Evolutionary conservation across 1,140 invertebrate species (phyloP).

Genomic region (Maniola jurtina): DNA sequence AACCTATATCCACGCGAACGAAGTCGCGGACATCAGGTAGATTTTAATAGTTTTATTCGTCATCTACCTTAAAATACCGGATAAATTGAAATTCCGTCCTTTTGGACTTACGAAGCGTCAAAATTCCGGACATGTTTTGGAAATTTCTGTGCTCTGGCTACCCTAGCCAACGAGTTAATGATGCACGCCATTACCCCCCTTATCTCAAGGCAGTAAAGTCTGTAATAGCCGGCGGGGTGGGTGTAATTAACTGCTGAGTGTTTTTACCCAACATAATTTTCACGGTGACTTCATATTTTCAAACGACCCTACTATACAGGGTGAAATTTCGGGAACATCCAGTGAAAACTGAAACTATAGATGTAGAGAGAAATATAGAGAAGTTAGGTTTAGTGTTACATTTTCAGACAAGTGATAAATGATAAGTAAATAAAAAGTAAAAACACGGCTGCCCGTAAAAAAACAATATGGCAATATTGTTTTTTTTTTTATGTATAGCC

Average conservation of each 20-base stretch:
- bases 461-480: too few relatives aligned
- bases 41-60: too few relatives aligned
- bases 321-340: background rate
- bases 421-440: too few relatives aligned
- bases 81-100: background rate
- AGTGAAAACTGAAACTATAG: background rate
- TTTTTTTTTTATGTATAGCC: too few relatives aligned
- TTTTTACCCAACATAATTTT: constrained; percentile 42
- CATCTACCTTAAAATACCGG: background rate
- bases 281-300: constrained; percentile 45
- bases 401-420: too few relatives aligned
- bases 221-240: constrained; percentile 12
- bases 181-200: constrained; percentile 11
- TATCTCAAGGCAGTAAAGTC: constrained; percentile 17
- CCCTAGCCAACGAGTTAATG: background rate
- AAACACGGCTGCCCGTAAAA: too few relatives aligned
- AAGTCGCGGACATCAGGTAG: too few relatives aligned
- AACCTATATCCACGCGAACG: too few relatives aligned
- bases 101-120: background rate
- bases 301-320: constrained; percentile 29
- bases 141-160: constrained; percentile 17
- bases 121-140: background rate
- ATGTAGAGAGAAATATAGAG: too few relatives aligned
- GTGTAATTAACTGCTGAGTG: constrained; percentile 40
- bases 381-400: too few relatives aligned